These are phyloP conservation scores for Serinus canaria DNA, from an alignment of 2,113 vertebrate species.

Conservation along the genomic window DNA sequence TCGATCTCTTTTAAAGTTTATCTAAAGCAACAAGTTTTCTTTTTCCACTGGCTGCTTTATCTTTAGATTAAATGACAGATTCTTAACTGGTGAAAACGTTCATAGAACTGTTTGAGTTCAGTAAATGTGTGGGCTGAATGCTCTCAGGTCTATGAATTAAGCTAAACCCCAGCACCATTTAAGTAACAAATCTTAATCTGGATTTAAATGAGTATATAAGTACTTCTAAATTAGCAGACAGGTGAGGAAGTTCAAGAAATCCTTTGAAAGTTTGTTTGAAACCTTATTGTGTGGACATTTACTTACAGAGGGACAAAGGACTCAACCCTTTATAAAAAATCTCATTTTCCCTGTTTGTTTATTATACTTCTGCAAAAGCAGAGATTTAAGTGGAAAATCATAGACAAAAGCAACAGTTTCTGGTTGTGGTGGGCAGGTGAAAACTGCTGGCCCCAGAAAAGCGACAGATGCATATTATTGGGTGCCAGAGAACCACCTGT, in stretches of 20 bases:
- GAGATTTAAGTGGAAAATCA: neutral
- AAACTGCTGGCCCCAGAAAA: neutral
- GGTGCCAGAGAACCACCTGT: neutral
- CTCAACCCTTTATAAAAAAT: neutral
- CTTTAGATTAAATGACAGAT: too few relatives aligned
- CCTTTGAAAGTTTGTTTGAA: neutral
- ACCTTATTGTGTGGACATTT: neutral
- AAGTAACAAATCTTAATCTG: neutral
- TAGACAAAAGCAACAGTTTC: neutral
- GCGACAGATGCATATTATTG: neutral
- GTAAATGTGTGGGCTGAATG: neutral
- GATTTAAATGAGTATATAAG: neutral
- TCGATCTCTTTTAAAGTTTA: too few relatives aligned
- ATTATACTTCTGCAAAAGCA: neutral
- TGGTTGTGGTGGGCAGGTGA: neutral
- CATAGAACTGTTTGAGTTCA: too few relatives aligned
- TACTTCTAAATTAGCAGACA: neutral
- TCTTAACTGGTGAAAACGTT: too few relatives aligned
- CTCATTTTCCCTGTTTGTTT: neutral
- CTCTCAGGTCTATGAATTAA: neutral
- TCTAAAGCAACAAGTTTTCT: too few relatives aligned
- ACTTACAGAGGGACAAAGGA: neutral
- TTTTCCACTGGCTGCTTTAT: too few relatives aligned
- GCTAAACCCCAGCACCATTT: neutral
- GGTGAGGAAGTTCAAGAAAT: neutral